Evolutionary conservation across 1,140 invertebrate species (phyloP).

Genomic region (Apis laboriosa): DNA sequence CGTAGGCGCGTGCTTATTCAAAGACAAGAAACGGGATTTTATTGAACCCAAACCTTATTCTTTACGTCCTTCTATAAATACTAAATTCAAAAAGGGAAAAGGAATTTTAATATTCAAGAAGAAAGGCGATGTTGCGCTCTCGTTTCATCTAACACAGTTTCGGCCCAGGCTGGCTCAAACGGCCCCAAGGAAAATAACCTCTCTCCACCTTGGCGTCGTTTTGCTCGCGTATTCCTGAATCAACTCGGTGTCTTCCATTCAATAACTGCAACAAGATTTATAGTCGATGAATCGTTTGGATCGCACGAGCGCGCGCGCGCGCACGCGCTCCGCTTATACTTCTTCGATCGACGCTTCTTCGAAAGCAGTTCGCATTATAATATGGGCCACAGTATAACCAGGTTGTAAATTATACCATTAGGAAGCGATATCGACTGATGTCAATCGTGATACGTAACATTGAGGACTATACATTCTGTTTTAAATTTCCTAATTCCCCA

Average conservation of each 20-base stretch:
- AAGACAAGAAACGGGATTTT: constrained; percentile 46
- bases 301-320: background rate
- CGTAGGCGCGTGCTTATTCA: constrained; percentile 47
- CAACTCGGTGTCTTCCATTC: constrained; percentile 19
- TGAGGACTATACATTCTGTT: too few relatives aligned
- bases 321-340: background rate
- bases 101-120: constrained; percentile 16
- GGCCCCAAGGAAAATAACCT: background rate
- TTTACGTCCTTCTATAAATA: constrained; percentile 20
- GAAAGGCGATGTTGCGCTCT: background rate
- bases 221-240: constrained; percentile 14
- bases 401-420: too few relatives aligned
- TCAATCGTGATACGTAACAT: too few relatives aligned
- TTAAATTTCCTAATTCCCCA: too few relatives aligned
- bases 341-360: background rate
- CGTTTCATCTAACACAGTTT: background rate
- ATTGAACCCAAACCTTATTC: constrained; percentile 41
- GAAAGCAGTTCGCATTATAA: constrained; percentile 26
- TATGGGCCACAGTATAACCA: too few relatives aligned
- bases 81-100: background rate
- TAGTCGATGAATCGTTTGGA: constrained; percentile 7
- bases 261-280: constrained; percentile 34
- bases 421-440: too few relatives aligned
- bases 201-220: too few relatives aligned
- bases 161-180: background rate